phyloP scores from a whole-genome alignment of 2,797 vertebrate species.

The Gallinago nigripennis region DNA sequence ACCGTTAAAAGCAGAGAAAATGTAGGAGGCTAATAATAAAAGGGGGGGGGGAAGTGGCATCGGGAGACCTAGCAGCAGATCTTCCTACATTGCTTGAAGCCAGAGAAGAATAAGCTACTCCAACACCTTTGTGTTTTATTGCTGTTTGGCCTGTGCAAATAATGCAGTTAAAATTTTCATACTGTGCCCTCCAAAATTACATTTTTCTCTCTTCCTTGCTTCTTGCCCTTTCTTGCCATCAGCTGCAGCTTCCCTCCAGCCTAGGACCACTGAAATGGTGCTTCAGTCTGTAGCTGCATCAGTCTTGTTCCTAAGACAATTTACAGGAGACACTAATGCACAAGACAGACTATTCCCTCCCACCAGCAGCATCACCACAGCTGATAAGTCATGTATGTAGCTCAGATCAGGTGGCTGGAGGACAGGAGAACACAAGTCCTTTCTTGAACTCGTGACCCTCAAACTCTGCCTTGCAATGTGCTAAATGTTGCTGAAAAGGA shows the following conservation, averaged over 20 bases:
- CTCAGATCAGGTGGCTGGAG: slow-evolving; percentile 23
- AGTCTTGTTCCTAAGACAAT: slow-evolving; percentile 16
- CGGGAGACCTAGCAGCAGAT: not conserved
- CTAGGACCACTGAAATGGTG: not conserved
- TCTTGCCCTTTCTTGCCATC: not conserved
- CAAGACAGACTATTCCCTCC: not conserved
- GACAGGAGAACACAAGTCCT: slow-evolving; percentile 21
- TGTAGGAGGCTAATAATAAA: slow-evolving; percentile 60
- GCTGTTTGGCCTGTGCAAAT: not conserved
- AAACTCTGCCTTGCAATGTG: not conserved
- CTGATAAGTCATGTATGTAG: not conserved
- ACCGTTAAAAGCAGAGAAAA: slow-evolving; percentile 49
- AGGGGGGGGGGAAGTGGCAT: not conserved
- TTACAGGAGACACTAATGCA: not conserved
- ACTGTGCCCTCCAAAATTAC: not conserved
- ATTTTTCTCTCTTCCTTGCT: not conserved
- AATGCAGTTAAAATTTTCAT: slow-evolving; percentile 3
- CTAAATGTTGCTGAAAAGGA: slow-evolving; percentile 42
- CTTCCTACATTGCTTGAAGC: not conserved
- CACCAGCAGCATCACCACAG: not conserved
- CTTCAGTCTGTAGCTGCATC: not conserved
- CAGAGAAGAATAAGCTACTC: not conserved
- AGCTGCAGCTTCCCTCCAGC: not conserved
- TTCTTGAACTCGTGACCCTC: slow-evolving; percentile 29
- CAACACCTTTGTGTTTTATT: not conserved